phyloP scores from a whole-genome alignment of 1,140 invertebrate species.

The Platorchestia sp. region DNA sequence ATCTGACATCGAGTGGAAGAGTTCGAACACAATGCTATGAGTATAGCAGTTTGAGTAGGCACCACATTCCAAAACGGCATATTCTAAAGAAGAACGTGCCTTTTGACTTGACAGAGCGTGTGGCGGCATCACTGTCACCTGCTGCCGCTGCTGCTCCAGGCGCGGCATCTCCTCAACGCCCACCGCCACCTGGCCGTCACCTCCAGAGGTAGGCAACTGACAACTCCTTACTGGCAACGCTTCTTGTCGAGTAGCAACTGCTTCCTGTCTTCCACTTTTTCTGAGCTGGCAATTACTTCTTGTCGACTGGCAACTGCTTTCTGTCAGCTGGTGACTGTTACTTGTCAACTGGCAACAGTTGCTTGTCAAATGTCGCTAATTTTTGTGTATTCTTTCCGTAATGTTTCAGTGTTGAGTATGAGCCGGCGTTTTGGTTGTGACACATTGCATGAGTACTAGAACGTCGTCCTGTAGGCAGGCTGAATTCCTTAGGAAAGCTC shows the following conservation, averaged over 20 bases:
- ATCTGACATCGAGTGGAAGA: neutral
- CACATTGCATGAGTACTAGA: too few relatives aligned
- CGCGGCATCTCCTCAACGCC: conserved; percentile 11
- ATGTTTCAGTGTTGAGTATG: too few relatives aligned
- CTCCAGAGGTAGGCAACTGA: conserved; percentile 10
- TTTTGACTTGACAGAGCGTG: conserved; percentile 22
- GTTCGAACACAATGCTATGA: neutral
- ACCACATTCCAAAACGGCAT: neutral
- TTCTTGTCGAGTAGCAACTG: neutral
- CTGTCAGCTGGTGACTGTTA: neutral
- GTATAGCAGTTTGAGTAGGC: neutral
- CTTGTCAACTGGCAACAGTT: neutral
- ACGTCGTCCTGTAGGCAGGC: too few relatives aligned
- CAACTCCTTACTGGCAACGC: neutral
- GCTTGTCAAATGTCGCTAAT: neutral
- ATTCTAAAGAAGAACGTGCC: neutral
- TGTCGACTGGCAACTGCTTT: neutral
- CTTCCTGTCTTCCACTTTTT: neutral
- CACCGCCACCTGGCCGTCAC: neutral
- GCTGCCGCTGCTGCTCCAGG: conserved; percentile 29
- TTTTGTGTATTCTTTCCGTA: too few relatives aligned
- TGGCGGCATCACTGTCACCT: conserved; percentile 34
- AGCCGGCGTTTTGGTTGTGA: too few relatives aligned
- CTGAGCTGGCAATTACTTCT: neutral
- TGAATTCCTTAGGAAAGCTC: too few relatives aligned